Evolutionary conservation across 1,140 invertebrate genomes (phyloP).

Genomic region (Calliphora vicina): DNA sequence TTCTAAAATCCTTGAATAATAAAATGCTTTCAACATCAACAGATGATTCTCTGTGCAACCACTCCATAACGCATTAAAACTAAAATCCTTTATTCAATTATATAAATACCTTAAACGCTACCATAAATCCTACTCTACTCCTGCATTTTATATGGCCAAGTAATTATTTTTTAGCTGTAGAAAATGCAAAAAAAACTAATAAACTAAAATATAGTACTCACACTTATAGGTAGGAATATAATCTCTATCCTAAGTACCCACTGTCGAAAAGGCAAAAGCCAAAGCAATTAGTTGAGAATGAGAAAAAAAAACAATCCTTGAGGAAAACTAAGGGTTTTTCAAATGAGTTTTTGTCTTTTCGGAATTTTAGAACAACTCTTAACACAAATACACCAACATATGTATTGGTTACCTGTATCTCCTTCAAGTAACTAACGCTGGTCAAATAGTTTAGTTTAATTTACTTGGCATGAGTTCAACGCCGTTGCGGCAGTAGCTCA

Average conservation of each 20-base stretch:
- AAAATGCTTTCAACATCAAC: no score
- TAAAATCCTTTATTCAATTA: constrained; percentile 5
- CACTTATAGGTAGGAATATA: not conserved
- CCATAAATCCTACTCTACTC: not conserved
- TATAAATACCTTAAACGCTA: not conserved
- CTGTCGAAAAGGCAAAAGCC: constrained; percentile 21
- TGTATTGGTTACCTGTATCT: not conserved
- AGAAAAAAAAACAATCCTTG: not conserved
- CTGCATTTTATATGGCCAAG: not conserved
- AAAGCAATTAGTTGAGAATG: constrained; percentile 23
- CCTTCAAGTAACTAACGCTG: not conserved
- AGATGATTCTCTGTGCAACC: no score
- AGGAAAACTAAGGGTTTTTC: constrained; percentile 19
- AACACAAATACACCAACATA: not conserved
- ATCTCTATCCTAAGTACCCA: constrained; percentile 16
- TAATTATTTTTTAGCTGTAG: constrained; percentile 9
- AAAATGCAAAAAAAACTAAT: not conserved
- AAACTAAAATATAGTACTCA: not conserved
- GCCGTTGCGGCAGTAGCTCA: not conserved
- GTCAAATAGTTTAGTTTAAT: not conserved
- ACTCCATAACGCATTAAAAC: not conserved
- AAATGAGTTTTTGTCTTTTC: constrained; percentile 16
- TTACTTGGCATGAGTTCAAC: not conserved
- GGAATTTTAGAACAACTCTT: not conserved
- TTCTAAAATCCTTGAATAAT: no score